Conservation (phyloP, 2,797 vertebrate genomes). For the Ispidina picta region DNA sequence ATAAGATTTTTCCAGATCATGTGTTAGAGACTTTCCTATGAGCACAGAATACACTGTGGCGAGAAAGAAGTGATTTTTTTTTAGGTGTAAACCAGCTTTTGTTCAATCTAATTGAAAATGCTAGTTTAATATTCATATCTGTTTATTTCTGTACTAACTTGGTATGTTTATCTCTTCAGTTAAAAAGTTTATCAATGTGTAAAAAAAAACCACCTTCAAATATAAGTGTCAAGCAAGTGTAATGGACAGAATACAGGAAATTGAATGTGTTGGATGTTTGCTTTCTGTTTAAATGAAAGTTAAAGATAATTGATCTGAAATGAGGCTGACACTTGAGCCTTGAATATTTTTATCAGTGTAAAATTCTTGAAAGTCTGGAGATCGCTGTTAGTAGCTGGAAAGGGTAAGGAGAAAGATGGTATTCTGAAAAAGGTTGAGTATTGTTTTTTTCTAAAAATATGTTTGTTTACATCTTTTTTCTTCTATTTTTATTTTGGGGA, state of each 20-base stretch:
- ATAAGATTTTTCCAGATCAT: neutral
- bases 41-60: neutral
- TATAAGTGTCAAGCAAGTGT: neutral
- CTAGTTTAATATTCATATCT: neutral
- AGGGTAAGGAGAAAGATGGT: neutral
- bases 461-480: neutral
- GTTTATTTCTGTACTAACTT: neutral
- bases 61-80: neutral
- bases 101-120: neutral
- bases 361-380: neutral
- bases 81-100: neutral
- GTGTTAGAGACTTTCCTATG: neutral
- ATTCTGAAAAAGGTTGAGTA: neutral
- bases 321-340: neutral
- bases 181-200: neutral
- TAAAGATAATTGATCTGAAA: neutral
- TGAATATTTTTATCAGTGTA: neutral
- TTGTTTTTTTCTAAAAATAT: neutral
- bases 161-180: neutral
- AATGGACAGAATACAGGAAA: neutral
- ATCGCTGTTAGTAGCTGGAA: neutral
- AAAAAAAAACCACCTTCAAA: neutral
- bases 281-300: neutral
- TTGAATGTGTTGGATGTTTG: neutral
- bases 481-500: neutral